Percentiles rank a stretch among this genome's conserved stretches.
Evolutionary conservation across 1,140 invertebrate species (phyloP).

Genomic region (Cylas formicarius): DNA sequence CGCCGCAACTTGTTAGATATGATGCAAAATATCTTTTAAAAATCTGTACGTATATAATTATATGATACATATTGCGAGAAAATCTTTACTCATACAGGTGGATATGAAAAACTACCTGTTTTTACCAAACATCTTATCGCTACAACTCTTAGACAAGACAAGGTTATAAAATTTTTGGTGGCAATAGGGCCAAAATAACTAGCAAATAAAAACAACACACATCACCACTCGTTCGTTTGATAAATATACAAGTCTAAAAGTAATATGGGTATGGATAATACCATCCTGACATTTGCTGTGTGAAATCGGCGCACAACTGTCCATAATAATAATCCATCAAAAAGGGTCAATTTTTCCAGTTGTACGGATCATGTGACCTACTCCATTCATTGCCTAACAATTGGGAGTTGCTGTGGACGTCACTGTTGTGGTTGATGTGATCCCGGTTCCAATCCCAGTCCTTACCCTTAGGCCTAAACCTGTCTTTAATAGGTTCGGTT

Average conservation of each 20-base stretch:
- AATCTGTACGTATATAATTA: no score
- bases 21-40: no score
- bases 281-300: constrained; percentile 26
- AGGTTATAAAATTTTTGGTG: constrained; percentile 6
- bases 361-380: constrained; percentile 23
- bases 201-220: constrained; percentile 4
- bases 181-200: constrained; percentile 21
- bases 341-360: constrained; percentile 27
- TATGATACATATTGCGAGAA: no score
- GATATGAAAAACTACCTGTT: no score
- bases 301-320: constrained; percentile 25
- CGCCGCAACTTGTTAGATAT: no score
- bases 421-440: constrained; percentile 13
- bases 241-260: constrained; percentile 26
- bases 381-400: constrained; percentile 20
- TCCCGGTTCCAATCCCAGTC: constrained; percentile 62
- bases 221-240: constrained; percentile 3
- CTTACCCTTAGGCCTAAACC: constrained; percentile 63
- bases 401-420: constrained; percentile 8
- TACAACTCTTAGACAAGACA: no score
- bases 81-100: no score
- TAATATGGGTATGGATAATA: constrained; percentile 20
- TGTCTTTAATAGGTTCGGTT: constrained; percentile 29
- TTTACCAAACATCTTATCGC: no score
- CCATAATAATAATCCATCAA: constrained; percentile 25